Evolutionary conservation across 2,888 invertebrate genomes (phyloP).

Genomic region (Drosophila bunnanda): DNA sequence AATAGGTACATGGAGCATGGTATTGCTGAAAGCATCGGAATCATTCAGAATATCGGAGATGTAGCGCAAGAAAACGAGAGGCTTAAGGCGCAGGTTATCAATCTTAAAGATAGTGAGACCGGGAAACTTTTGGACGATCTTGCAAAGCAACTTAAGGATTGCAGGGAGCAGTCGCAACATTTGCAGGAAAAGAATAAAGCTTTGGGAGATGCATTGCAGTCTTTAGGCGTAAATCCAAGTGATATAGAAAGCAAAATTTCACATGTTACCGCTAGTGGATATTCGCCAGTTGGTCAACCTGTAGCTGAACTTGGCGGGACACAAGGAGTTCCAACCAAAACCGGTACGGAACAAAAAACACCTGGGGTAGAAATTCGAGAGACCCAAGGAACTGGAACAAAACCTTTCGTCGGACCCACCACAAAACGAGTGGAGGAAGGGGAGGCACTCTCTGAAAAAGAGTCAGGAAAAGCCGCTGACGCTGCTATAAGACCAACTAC

Average conservation of each 20-base stretch:
- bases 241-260: conserved; percentile 13
- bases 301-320: neutral
- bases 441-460: neutral
- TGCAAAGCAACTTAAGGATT: conserved; percentile 64
- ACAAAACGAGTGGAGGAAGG: neutral
- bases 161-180: conserved; percentile 46
- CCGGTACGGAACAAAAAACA: neutral
- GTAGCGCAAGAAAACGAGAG: conserved; percentile 70
- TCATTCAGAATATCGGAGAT: conserved; percentile 76
- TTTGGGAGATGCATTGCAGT: conserved; percentile 41
- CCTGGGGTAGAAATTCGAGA: neutral
- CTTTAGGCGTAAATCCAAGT: conserved; percentile 56
- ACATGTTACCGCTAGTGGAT: neutral
- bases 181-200: conserved; percentile 62
- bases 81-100: conserved; percentile 61
- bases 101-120: conserved; percentile 66
- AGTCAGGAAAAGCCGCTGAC: neutral
- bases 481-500: neutral
- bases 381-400: neutral
- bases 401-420: neutral
- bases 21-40: conserved; percentile 52
- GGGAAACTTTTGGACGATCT: conserved; percentile 62
- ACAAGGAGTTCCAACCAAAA: neutral
- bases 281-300: neutral
- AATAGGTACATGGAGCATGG: conserved; percentile 65